Conservation (phyloP, 2,797 vertebrate species). For the Galaxias olidus region DNA sequence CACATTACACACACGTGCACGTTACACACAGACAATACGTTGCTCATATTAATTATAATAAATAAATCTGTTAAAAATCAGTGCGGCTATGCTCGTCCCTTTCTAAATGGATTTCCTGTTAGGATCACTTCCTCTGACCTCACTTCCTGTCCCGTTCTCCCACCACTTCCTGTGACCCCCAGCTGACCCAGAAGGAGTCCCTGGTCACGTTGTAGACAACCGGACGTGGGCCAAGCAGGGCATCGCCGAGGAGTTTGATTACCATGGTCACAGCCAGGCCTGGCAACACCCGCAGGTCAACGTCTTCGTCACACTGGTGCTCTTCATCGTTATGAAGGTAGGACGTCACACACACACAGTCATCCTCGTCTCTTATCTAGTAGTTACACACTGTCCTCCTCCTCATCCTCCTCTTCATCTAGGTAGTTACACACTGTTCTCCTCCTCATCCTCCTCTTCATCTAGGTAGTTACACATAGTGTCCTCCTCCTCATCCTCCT, state of each 20-base stretch:
- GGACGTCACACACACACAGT: not conserved
- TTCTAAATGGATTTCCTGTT: not conserved
- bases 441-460: not conserved
- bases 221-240: slow-evolving; percentile 92
- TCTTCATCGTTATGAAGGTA: slow-evolving; percentile 98
- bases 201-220: slow-evolving; percentile 93
- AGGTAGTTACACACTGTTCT: not conserved
- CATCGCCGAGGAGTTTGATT: slow-evolving; percentile 85
- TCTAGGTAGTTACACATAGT: not conserved
- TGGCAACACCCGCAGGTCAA: slow-evolving; percentile 92
- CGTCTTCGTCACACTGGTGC: slow-evolving; percentile 88
- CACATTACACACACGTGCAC: slow-evolving; percentile 10
- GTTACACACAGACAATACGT: not conserved
- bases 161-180: slow-evolving; percentile 22
- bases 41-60: too few relatives aligned
- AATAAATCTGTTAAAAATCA: too few relatives aligned
- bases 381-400: not conserved
- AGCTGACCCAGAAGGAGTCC: slow-evolving; percentile 95
- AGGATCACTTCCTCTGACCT: slow-evolving; percentile 7
- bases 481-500: too few relatives aligned
- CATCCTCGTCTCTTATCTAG: too few relatives aligned
- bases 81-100: too few relatives aligned
- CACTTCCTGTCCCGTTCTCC: slow-evolving; percentile 23
- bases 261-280: slow-evolving; percentile 81
- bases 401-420: too few relatives aligned